Conservation (phyloP, 2,797 vertebrate genomes). For the Gastrophryne carolinensis region DNA sequence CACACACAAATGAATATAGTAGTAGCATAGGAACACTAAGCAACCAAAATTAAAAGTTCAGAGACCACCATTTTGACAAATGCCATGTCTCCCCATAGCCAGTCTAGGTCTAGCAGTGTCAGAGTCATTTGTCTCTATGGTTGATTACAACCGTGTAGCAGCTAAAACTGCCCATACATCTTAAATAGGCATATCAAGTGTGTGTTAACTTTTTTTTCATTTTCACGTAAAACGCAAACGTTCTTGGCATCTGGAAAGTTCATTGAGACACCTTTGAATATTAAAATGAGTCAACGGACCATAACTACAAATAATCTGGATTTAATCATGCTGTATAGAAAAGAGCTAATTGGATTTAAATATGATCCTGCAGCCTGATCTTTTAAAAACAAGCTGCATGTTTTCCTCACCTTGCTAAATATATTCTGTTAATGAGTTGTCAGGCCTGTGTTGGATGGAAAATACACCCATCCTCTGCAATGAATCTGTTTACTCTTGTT, state of each 20-base stretch:
- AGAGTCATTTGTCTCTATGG: no score
- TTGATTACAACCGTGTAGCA: not conserved
- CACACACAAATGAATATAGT: no score
- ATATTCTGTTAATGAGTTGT: conserved; percentile 73
- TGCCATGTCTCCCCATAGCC: no score
- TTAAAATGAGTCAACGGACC: conserved; percentile 1
- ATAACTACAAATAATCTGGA: conserved; percentile 6
- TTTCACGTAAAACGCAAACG: not conserved
- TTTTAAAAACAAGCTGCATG: conserved; percentile 57
- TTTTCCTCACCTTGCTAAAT: conserved; percentile 65
- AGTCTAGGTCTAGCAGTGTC: no score
- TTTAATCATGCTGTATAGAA: conserved; percentile 21
- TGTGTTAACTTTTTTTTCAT: not conserved
- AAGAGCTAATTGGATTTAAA: conserved; percentile 52
- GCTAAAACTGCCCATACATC: not conserved
- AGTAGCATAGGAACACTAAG: no score
- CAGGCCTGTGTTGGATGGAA: conserved; percentile 66
- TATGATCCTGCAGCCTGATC: conserved; percentile 28
- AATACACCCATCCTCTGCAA: conserved; percentile 75
- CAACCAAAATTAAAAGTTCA: no score
- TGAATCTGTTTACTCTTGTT: conserved; percentile 72
- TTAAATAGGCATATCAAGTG: not conserved
- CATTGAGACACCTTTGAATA: not conserved
- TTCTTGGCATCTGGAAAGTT: not conserved
- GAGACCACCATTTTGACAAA: no score